phyloP scores from a whole-genome alignment of 2,113 vertebrate species.

The Melanerpes aurifrons region DNA sequence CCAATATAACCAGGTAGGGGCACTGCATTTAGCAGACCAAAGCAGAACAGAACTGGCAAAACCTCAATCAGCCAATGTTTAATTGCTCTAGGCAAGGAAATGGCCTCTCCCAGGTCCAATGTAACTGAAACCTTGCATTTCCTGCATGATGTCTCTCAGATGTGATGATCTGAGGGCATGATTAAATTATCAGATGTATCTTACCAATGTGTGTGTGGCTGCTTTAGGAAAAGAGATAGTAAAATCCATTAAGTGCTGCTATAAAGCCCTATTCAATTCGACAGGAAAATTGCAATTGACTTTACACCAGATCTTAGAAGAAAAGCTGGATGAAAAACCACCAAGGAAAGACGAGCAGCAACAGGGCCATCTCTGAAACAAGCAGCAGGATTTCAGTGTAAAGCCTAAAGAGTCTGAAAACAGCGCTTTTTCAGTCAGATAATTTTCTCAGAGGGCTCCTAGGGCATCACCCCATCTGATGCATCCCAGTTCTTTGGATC shows the following conservation, averaged over 20 bases:
- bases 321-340: not conserved
- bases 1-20: not conserved
- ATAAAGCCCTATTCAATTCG: not conserved
- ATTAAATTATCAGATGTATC: not conserved
- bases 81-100: not conserved
- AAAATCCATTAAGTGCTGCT: not conserved
- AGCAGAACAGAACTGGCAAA: not conserved
- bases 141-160: not conserved
- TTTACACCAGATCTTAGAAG: not conserved
- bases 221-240: not conserved
- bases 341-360: not conserved
- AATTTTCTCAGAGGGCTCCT: not conserved
- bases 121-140: not conserved
- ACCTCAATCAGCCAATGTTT: not conserved
- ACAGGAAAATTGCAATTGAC: not conserved
- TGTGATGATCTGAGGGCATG: not conserved
- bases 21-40: not conserved
- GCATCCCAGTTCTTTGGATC: not conserved
- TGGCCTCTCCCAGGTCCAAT: not conserved
- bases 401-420: not conserved
- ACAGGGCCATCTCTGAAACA: not conserved
- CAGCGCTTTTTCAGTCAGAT: not conserved
- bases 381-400: not conserved
- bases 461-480: not conserved
- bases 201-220: not conserved